Conservation (phyloP, 2,888 invertebrate genomes). For the Didymodactylos carnosus region DNA sequence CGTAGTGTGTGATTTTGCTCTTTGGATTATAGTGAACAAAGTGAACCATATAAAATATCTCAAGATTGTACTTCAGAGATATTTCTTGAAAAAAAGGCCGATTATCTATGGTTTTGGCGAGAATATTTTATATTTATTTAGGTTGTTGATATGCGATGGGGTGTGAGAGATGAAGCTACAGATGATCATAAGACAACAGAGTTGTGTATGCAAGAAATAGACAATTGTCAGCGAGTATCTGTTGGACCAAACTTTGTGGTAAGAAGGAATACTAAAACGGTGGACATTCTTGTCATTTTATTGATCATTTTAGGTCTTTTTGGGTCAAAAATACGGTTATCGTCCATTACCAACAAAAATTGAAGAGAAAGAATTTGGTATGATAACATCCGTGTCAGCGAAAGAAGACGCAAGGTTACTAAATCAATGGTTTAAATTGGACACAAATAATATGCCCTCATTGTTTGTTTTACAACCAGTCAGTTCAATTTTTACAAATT, state of each 20-base stretch:
- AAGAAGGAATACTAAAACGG: not conserved
- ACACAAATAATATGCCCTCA: constrained; percentile 52
- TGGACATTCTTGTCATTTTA: not conserved
- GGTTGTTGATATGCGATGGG: constrained; percentile 99
- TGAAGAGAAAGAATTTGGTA: constrained; percentile 47
- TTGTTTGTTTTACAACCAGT: constrained; percentile 52
- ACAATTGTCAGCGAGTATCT: constrained; percentile 82
- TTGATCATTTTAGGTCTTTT: constrained; percentile 47
- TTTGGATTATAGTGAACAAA: no score
- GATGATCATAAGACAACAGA: constrained; percentile 99
- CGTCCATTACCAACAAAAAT: constrained; percentile 89
- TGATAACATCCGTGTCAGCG: constrained; percentile 1
- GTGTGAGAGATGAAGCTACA: constrained; percentile 86
- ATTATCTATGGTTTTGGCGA: not conserved
- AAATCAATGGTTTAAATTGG: constrained; percentile 46
- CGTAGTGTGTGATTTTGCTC: not conserved
- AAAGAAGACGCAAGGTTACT: constrained; percentile 3
- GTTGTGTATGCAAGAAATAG: constrained; percentile 88
- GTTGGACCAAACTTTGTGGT: constrained; percentile 89
- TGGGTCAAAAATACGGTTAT: constrained; percentile 94
- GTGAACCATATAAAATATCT: no score
- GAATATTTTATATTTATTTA: no score
- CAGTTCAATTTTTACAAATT: constrained; percentile 82
- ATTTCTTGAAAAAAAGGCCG: not conserved
- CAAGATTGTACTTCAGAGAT: not conserved